Evolutionary conservation across 2,113 vertebrate species (phyloP).

Genomic region (Poecile atricapillus): DNA sequence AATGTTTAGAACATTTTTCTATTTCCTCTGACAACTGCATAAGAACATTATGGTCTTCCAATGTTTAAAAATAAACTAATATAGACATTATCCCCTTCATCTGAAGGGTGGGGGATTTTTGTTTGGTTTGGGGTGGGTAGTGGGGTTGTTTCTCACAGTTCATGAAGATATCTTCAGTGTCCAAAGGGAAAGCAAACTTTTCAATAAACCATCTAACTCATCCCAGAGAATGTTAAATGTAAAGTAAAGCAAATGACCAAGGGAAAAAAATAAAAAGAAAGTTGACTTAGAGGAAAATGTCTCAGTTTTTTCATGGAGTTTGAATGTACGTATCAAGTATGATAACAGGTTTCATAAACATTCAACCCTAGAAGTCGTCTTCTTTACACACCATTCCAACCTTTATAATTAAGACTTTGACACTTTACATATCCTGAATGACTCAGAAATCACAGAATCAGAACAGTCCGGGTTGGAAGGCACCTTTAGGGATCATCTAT

Average conservation of each 20-base stretch:
- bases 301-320: not conserved
- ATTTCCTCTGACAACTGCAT: not conserved
- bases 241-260: not conserved
- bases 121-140: not conserved
- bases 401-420: not conserved
- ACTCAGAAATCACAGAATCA: not conserved
- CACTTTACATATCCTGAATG: not conserved
- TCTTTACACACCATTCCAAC: not conserved
- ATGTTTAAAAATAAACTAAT: not conserved
- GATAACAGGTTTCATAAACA: not conserved
- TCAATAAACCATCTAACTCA: not conserved
- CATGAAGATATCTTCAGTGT: not conserved
- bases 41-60: not conserved
- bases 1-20: not conserved
- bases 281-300: not conserved
- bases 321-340: too few species aligned
- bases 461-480: not conserved
- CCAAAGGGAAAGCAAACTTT: not conserved
- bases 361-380: not conserved
- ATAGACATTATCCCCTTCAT: not conserved
- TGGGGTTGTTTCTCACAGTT: not conserved
- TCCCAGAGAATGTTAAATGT: not conserved
- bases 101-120: not conserved
- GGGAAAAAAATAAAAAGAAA: not conserved
- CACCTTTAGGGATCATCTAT: not conserved